Base-by-base conservation (phyloP, 2,888 invertebrate genomes). In the Drosophila neutralis region DNA sequence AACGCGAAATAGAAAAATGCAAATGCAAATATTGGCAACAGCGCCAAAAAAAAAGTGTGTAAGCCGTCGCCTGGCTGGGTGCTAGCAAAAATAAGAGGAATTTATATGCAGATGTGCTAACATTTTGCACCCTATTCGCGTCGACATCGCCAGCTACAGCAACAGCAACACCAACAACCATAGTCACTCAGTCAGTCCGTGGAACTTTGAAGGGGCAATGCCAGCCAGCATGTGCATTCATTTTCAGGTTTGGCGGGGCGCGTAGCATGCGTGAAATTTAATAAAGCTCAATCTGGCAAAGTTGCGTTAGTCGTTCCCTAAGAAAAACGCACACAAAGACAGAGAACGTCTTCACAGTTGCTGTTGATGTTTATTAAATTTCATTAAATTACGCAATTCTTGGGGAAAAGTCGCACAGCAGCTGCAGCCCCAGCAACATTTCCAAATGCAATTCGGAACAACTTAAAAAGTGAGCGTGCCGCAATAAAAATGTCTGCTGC, bases 11-110 rank as follows among this genome's bases (percentile, higher is more conserved):
- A 86, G 89, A 88, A 33, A 33, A 33, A 91, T 88, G 90, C 89
- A 87, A 87, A 87, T 87, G 91, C 90, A 90, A 87, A 87, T 90
- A 87, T 87, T 87, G 91, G 91, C 91, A 89, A 85, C 88, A 85
- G 68, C 72, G 62, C 76, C 59, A 56, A 69, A 78, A 64, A 78
- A 65, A 36, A 70, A 69, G 83, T 90, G 88, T 89, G 88, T 90
- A 85, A 89, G 85, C 90, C 89, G 84, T 73, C 69, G 78, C 64
- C 73, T 81, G 65, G 56, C 78, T 73, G 87, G 64, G 52, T 83
- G 90, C 75, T 68, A 67, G 85, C 87, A 81, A 78, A 89, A 86
- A 83, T 89, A 89, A 87, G 82, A 83, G 85, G 82, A 86, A 90
- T 89, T 90, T 90, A 89, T 90, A 90, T 88, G 90, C 91, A 88